phyloP scores from a whole-genome alignment of 2,888 invertebrate genomes.

The Lasius platythorax region DNA sequence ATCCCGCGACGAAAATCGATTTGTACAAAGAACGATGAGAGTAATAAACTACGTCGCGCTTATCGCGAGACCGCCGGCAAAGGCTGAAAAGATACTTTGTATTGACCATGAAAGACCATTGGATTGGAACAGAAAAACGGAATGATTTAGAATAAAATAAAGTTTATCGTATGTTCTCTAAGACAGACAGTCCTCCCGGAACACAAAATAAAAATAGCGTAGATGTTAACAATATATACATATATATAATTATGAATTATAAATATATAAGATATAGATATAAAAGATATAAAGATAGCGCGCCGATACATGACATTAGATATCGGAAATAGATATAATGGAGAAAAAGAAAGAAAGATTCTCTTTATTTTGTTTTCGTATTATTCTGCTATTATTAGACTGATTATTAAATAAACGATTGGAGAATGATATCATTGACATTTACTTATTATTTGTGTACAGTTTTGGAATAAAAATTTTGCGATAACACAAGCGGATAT shows the following conservation, averaged over 20 bases:
- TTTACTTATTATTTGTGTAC: neutral
- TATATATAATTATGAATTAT: neutral
- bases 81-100: neutral
- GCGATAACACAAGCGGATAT: neutral
- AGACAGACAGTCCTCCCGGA: neutral
- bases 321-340: neutral
- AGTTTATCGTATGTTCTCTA: neutral
- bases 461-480: neutral
- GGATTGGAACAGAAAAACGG: neutral
- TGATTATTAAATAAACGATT: neutral
- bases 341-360: neutral
- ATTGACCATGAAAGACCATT: neutral
- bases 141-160: neutral
- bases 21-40: conserved; percentile 30
- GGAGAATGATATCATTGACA: neutral
- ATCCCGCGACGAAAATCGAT: conserved; percentile 53
- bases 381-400: neutral
- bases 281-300: neutral
- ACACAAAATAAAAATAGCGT: neutral
- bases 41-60: conserved; percentile 38
- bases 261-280: neutral
- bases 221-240: neutral
- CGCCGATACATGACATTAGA: neutral
- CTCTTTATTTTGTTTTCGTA: neutral
- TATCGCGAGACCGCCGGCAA: conserved; percentile 13